These are phyloP conservation scores for Drosophila insularis DNA, from an alignment of 1,140 invertebrate species.

Conservation along the genomic window DNA sequence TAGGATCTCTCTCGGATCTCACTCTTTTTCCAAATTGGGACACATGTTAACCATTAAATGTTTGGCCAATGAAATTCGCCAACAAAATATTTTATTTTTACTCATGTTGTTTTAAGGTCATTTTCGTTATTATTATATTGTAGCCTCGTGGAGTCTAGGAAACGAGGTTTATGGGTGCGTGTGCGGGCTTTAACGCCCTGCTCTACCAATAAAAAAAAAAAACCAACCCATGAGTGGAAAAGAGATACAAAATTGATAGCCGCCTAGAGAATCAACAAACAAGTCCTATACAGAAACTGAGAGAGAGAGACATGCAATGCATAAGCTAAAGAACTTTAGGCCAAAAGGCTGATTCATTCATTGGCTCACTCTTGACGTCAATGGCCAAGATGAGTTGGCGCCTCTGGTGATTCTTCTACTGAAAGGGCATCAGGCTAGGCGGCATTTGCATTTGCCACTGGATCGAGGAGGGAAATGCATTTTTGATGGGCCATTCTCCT, in stretches of 20 bases:
- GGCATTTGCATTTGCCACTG: neutral
- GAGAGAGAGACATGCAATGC: conserved; percentile 51
- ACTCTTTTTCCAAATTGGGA: conserved; percentile 19
- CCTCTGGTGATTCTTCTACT: no score
- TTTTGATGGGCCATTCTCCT: conserved; percentile 35
- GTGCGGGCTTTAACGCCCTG: conserved; percentile 64
- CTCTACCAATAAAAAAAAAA: neutral
- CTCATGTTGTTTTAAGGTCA: conserved; percentile 59
- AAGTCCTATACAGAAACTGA: conserved; percentile 38
- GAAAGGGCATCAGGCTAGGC: conserved; percentile 14
- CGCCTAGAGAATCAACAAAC: conserved; percentile 56
- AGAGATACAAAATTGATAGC: conserved; percentile 2
- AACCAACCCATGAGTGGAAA: no score
- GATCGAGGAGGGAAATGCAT: conserved; percentile 21
- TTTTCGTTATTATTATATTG: conserved; percentile 10
- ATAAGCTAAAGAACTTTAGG: conserved; percentile 42
- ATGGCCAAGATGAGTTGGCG: neutral
- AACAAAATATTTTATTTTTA: conserved; percentile 47
- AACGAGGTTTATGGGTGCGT: conserved; percentile 77
- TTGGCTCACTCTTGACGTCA: conserved; percentile 34
- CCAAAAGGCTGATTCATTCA: conserved; percentile 27
- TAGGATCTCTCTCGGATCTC: neutral
- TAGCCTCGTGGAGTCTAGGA: conserved; percentile 27
- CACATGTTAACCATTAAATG: conserved; percentile 65
- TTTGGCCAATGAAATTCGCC: conserved; percentile 43